These are phyloP conservation scores for Amiota mariae DNA, from an alignment of 2,888 invertebrate genomes.

Conservation along the genomic window DNA sequence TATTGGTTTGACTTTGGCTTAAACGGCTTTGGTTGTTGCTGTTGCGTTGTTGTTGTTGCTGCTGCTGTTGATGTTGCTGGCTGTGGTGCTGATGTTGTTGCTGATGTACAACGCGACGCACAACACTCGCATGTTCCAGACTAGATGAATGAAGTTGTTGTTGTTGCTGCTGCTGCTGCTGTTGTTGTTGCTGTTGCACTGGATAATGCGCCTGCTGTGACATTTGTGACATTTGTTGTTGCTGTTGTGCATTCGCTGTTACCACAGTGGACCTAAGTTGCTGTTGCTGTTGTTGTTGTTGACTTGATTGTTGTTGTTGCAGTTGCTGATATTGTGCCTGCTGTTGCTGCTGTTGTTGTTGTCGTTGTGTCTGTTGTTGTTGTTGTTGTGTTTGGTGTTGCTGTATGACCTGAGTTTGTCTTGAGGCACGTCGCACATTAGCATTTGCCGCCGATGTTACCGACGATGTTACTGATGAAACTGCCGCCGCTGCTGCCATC, in stretches of 20 bases:
- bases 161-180: slow-evolving; percentile 60
- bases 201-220: slow-evolving; percentile 71
- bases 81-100: slow-evolving; percentile 53
- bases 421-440: slow-evolving; percentile 47
- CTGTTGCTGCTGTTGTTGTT: slow-evolving; percentile 57
- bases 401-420: slow-evolving; percentile 47
- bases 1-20: slow-evolving; percentile 57
- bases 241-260: slow-evolving; percentile 44
- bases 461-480: slow-evolving; percentile 47
- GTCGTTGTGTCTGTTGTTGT: slow-evolving; percentile 55
- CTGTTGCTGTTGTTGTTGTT: slow-evolving; percentile 45
- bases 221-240: slow-evolving; percentile 71
- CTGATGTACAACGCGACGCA: slow-evolving; percentile 50
- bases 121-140: slow-evolving; percentile 26
- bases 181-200: slow-evolving; percentile 66
- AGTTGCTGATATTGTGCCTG: slow-evolving; percentile 37
- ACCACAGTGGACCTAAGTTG: slow-evolving; percentile 40
- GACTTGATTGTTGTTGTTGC: slow-evolving; percentile 30
- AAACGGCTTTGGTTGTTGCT: slow-evolving; percentile 69
- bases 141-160: slow-evolving; percentile 19
- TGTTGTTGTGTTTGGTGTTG: slow-evolving; percentile 53
- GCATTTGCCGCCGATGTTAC: slow-evolving; percentile 58
- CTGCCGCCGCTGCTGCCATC: slow-evolving; percentile 60
- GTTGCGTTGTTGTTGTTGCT: slow-evolving; percentile 58
- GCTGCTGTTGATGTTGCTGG: slow-evolving; percentile 58